Conservation (phyloP, 1,140 invertebrate genomes). For the Carcinoscorpius rotundicauda region DNA sequence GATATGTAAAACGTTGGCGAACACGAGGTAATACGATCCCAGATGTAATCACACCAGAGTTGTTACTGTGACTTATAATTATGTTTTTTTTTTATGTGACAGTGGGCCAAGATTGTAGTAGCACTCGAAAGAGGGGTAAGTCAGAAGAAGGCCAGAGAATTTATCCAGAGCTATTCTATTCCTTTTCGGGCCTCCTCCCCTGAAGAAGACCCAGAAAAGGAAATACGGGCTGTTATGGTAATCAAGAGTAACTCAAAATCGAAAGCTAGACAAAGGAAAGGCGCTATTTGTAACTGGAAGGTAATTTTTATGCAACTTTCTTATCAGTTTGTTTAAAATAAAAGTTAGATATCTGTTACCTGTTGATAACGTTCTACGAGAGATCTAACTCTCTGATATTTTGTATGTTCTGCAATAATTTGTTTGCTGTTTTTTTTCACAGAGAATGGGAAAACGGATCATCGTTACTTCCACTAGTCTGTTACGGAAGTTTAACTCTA, state of each 20-base stretch:
- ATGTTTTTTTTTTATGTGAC: constrained; percentile 4
- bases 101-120: constrained; percentile 98
- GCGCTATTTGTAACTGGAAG: constrained; percentile 96
- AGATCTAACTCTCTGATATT: neutral
- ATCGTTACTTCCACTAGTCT: constrained; percentile 13
- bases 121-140: constrained; percentile 84
- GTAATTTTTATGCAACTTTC: constrained; percentile 36
- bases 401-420: neutral
- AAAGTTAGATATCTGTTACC: neutral
- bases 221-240: constrained; percentile 77
- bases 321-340: neutral
- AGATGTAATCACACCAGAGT: no score
- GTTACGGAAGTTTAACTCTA: constrained; percentile 6
- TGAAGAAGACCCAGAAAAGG: constrained; percentile 30
- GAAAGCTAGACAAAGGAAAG: constrained; percentile 86
- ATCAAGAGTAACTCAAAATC: constrained; percentile 96
- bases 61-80: no score
- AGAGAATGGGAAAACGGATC: constrained; percentile 60
- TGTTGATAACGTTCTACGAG: neutral
- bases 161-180: constrained; percentile 90
- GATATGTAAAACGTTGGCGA: no score
- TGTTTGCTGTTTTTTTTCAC: constrained; percentile 23
- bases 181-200: constrained; percentile 54
- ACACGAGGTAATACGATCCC: no score
- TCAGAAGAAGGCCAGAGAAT: constrained; percentile 72